Base-by-base conservation (phyloP, 2,888 invertebrate genomes). In the Trissolcus brochymenae region DNA sequence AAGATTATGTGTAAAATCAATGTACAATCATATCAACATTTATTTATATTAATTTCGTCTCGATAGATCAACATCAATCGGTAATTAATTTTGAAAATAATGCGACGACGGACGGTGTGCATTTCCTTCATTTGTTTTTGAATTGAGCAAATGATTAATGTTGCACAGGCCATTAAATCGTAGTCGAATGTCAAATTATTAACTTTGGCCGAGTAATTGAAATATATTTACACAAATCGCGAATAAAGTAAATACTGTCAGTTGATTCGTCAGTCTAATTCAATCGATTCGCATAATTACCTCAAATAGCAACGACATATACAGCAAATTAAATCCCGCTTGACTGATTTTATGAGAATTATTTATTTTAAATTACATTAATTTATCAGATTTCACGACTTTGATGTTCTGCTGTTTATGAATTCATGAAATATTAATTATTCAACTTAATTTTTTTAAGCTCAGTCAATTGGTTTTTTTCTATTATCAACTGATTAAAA, bases 141-240 rank as follows among this genome's bases (percentile, higher is more conserved):
- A 29, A 9, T 49, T 35, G 35, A 4, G 35, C 49, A 64, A 64
- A 35, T 65, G 55, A 65, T 65, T 46, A 54, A 55, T 55, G 19
- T 49, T 55, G 46, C 49, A 9, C 65, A n/a, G 55, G 46, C 55
- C 55, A 46, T 49, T 65, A 55, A 65, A 49, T 55, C 19, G 35
- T 17, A 49, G 35, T 60, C 17, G 49, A 50, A 66, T 56, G 49
- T 56, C 56, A 56, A 55, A 65, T 65, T 56, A 66, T 66, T 66
- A 55, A 55, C 49, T 62, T 43, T 53, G 21, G 53, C 21, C 64
- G 29, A 54, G 54, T 65, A 65, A 65, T 65, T 55, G 55, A 65
- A 65, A 65, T 65, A 54, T 64, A 64, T 64, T 65, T 65, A 65
- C 64, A 65, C 41, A 65, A 65, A 65, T 65, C 49, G 55, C 14